Evolutionary conservation across 2,797 vertebrate genomes (phyloP).

Genomic region (Paguma larvata): DNA sequence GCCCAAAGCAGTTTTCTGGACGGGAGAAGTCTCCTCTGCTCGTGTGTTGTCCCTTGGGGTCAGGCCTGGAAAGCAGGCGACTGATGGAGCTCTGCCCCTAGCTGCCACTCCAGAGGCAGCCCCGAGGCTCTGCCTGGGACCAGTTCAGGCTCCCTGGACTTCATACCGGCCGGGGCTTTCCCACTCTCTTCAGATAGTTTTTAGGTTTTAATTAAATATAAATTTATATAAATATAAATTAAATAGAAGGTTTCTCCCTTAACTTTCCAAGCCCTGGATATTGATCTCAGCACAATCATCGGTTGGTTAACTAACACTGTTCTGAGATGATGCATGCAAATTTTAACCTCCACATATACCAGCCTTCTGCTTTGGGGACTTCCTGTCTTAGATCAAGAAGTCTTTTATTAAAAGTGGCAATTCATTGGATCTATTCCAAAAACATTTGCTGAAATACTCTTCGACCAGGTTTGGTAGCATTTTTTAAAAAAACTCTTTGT

Average conservation of each 20-base stretch:
- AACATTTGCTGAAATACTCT: neutral
- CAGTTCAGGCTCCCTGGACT: neutral
- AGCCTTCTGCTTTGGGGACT: neutral
- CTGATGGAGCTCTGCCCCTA: neutral
- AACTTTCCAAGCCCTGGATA: neutral
- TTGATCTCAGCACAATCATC: neutral
- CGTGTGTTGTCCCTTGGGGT: neutral
- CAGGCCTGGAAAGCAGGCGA: neutral
- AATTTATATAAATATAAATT: neutral
- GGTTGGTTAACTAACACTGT: neutral
- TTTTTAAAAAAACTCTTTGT: neutral
- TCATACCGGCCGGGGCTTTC: neutral
- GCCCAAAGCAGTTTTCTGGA: neutral
- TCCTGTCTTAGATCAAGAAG: neutral
- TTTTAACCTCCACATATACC: neutral
- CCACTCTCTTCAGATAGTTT: neutral
- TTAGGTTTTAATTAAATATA: neutral
- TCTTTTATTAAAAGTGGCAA: constrained; percentile 16
- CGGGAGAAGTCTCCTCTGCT: neutral
- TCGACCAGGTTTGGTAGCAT: neutral
- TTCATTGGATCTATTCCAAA: neutral
- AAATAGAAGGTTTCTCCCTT: neutral
- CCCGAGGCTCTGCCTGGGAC: neutral
- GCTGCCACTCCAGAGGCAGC: neutral
- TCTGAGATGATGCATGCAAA: neutral